Conservation (phyloP, 1,140 invertebrate species). For the Planococcus citri region DNA sequence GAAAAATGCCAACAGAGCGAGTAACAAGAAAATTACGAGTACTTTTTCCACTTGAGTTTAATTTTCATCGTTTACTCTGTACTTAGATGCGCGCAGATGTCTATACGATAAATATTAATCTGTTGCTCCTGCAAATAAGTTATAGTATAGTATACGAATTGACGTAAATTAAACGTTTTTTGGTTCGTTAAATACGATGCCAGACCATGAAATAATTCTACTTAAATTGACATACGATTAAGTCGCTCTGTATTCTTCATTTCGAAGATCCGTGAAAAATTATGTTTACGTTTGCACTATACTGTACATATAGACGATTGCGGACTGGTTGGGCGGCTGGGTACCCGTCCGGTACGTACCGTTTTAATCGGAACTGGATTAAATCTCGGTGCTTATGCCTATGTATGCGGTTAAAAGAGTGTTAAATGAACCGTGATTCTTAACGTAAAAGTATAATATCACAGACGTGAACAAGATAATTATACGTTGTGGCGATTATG, state of each 20-base stretch:
- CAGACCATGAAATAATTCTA: not conserved
- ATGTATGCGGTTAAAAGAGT: no score
- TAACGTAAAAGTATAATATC: no score
- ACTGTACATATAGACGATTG: no score
- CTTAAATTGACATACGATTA: not conserved
- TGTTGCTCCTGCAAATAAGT: not conserved
- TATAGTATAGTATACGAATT: no score
- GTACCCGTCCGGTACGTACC: no score
- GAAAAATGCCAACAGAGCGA: not conserved
- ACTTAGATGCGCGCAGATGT: not conserved
- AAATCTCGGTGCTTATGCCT: no score
- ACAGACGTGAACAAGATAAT: not conserved
- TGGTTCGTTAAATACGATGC: not conserved
- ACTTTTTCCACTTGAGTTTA: not conserved
- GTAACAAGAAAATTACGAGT: conserved; percentile 3
- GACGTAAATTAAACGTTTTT: not conserved
- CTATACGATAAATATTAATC: not conserved
- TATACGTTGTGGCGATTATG: not conserved
- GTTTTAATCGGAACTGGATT: no score
- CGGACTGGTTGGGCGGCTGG: no score
- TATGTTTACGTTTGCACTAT: no score
- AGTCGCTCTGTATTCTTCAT: no score
- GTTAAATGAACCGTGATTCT: no score
- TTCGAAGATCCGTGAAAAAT: no score
- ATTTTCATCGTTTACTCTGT: not conserved